Evolutionary conservation across 2,888 invertebrate species (phyloP), one percentile per base, ranked within the genome.

Genomic region (Amorpha juglandis): DNA sequence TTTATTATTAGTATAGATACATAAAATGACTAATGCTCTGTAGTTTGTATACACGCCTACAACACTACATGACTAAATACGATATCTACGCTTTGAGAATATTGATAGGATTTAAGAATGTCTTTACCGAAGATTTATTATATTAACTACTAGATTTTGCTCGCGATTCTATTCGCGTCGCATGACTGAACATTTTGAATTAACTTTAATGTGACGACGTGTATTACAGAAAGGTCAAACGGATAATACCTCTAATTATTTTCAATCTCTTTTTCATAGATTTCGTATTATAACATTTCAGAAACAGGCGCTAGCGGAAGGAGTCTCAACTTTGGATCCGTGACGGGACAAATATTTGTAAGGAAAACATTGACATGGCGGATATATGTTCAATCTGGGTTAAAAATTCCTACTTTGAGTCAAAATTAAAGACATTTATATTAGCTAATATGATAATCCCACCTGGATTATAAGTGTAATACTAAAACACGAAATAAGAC

Each of bases 11-110:
- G n/a, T n/a, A n/a, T n/a, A n/a, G n/a, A n/a, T n/a, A n/a, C n/a
- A 9, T 63, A 63, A 27, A 63, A 45, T 48, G 62, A 63, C 27
- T 42, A 63, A 58, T 12, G 47, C 47, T 47, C 14, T 47, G 14
- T 63, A 47, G 14, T 47, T 8, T n/a, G 8, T 63, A 47, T 63
- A 63, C 47, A 19, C 58, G 58, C 58, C 42, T 6, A 58, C 19
- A 55, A 55, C 16, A 58, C 12, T 12, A 3, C 19, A 58, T 58
- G 42, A 19, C 11, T 58, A 19, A 58, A 58, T 11, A 38, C 51
- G 12, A 51, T n/a, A n/a, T 42, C 27, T 27, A 42, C 55, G 55
- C 38, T 58, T 27, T 58, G 16, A 16, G 38, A 16, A 19, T 58
- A 58, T 58, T 14, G 11, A 16, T 58, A 58, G n/a, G 9, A 35